Base-by-base conservation (phyloP, 2,797 vertebrate species). In the Anisognathus igniventris region DNA sequence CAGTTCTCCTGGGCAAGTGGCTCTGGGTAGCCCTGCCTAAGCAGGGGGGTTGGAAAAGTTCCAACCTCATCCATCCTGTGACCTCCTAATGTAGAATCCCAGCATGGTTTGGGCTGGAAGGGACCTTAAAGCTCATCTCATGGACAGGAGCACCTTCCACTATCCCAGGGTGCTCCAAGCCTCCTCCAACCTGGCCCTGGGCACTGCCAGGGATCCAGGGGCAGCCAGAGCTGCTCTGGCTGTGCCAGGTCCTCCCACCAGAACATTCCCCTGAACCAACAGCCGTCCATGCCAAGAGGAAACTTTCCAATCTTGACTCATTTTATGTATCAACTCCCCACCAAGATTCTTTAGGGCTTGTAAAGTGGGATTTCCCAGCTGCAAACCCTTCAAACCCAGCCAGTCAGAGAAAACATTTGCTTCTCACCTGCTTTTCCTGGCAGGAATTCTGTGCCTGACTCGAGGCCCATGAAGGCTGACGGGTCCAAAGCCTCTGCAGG, bases 351-450 rank as follows among this genome's bases (percentile, higher is more conserved):
- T 74, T 0, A 40, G 9, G 35, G 25, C 21, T 4, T 7, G 0
- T 1, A 27, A 14, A 27, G 2, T 2, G 33, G 30, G 27, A 44
- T 50, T 65, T 77, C 27, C 70, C 62, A 66, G 17, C 64, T 37
- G 28, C 42, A 25, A 2, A 7, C 4, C 33, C 60, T 33, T 9
- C 76, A 33, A 40, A 17, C 8, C 6, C 45, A 12, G 33, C 2
- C 30, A 44, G 12, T 0, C 14, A 44, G 0, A 42, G 61, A 42
- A 51, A 88, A 7, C 11, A 6, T 4, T 39, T 17, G 3, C 0
- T 42, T 20, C 57, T 94, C 31, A 98, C 98, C 98, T 95, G 95
- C 54, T 68, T 31, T 62, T 84, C 95, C 37, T 94, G 94, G 92
- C 64, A 91, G 78, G 71, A 86, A 88, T 10, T 85, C 92, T 27